These are phyloP conservation scores for Micropoecilia bifurca DNA, from an alignment of 2,797 vertebrate species.

Conservation along the genomic window DNA sequence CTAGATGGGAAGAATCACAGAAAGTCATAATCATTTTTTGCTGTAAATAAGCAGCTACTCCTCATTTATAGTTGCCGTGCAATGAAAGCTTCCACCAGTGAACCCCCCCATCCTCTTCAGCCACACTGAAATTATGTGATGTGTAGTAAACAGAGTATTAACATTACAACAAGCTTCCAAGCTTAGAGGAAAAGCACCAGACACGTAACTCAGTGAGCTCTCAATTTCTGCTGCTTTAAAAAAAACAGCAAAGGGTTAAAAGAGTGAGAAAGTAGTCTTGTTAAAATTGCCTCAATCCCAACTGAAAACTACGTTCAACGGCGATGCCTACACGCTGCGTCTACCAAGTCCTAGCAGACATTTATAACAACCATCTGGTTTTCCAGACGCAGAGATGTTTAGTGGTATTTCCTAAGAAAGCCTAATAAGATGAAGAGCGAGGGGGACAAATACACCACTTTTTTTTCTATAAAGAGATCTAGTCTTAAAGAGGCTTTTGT, in stretches of 20 bases:
- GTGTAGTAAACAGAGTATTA: conserved; percentile 16
- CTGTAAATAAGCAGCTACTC: neutral
- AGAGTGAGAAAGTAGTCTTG: conserved; percentile 27
- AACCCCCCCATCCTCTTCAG: neutral
- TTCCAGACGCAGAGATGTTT: conserved; percentile 21
- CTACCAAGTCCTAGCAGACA: conserved; percentile 1
- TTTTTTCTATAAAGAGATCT: too few relatives aligned
- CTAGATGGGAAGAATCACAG: neutral
- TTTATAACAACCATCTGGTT: neutral
- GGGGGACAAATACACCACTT: neutral
- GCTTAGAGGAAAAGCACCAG: conserved; percentile 8
- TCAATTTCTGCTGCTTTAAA: neutral
- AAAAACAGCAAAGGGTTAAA: conserved; percentile 10
- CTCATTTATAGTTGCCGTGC: conserved; percentile 1
- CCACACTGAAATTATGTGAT: neutral
- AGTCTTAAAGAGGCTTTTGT: conserved; percentile 11
- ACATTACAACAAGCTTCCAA: conserved; percentile 4
- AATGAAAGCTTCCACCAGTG: neutral
- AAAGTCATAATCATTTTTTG: conserved; percentile 9
- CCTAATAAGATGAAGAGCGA: conserved; percentile 25
- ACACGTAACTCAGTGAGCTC: neutral
- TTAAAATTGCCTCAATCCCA: conserved; percentile 21
- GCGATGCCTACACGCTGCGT: neutral
- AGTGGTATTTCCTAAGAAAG: conserved; percentile 19
- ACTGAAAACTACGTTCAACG: conserved; percentile 11